These are phyloP conservation scores for Thunnus maccoyii DNA, from an alignment of 2,113 vertebrate species.

Conservation along the genomic window DNA sequence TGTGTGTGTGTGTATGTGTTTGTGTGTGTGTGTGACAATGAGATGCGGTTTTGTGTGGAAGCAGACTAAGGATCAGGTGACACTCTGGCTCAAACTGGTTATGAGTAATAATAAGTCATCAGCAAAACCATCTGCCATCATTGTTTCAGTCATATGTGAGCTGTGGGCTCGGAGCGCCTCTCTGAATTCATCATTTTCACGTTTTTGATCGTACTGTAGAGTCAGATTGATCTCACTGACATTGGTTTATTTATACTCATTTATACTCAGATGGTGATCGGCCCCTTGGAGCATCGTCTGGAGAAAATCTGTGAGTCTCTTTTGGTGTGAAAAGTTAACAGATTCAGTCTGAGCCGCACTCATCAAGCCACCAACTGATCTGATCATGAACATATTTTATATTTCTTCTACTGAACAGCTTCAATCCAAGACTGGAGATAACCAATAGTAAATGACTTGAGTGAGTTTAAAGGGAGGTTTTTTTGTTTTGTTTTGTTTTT, in stretches of 20 bases:
- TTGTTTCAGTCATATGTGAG: not conserved
- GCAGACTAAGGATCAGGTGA: conserved; percentile 38
- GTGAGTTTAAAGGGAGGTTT: no score
- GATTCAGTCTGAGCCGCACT: not conserved
- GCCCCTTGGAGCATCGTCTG: not conserved
- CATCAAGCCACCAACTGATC: no score
- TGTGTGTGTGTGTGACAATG: not conserved
- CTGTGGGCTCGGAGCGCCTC: not conserved
- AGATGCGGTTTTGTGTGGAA: not conserved
- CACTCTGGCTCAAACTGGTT: conserved; percentile 14
- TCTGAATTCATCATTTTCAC: not conserved
- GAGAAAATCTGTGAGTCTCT: not conserved
- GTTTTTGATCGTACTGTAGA: not conserved
- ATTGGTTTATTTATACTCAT: conserved; percentile 3
- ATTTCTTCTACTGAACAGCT: no score
- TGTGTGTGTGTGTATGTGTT: conserved; percentile 7
- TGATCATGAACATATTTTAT: no score
- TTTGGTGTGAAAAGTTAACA: not conserved
- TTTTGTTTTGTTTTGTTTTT: no score
- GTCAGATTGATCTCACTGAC: not conserved
- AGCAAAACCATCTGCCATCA: conserved; percentile 20
- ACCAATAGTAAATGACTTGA: no score
- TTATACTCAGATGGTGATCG: not conserved
- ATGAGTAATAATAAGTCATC: conserved; percentile 31
- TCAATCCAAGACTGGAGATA: no score